These are phyloP conservation scores for Pseudanteris insignis DNA, from an alignment of 2,888 invertebrate species.

Conservation along the genomic window DNA sequence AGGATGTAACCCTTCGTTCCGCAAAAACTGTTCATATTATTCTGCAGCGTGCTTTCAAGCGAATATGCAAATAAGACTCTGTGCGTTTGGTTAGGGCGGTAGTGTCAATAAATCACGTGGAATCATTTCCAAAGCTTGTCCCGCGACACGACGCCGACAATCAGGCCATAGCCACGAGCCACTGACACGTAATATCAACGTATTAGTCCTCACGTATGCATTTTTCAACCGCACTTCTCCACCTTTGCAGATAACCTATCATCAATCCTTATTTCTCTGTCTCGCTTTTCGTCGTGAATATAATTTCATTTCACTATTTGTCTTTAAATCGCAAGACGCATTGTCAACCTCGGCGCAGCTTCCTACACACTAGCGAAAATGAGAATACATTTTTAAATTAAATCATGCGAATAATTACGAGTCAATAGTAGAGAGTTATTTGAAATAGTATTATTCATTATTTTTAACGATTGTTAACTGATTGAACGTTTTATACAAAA, in stretches of 20 bases:
- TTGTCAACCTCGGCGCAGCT: no score
- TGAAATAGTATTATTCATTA: no score
- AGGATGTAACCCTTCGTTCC: conserved; percentile 45
- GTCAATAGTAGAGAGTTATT: no score
- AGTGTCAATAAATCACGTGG: conserved; percentile 57
- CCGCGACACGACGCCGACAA: conserved; percentile 46
- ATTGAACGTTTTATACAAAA: no score
- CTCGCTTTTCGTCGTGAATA: no score
- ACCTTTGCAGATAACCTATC: no score
- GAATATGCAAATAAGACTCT: conserved; percentile 52
- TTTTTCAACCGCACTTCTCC: conserved; percentile 21
- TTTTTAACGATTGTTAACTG: no score
- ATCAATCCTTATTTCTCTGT: no score
- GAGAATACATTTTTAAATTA: no score
- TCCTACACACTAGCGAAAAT: no score
- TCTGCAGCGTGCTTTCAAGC: conserved; percentile 48
- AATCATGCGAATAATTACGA: no score
- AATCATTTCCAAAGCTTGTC: conserved; percentile 54
- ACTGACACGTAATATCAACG: conserved; percentile 42
- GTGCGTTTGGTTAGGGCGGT: conserved; percentile 48
- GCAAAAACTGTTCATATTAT: conserved; percentile 45
- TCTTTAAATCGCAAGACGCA: no score
- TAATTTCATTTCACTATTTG: background rate
- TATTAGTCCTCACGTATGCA: conserved; percentile 30
- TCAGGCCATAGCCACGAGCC: conserved; percentile 46